Base-by-base conservation (phyloP, 2,888 invertebrate species). In the Scelioninae gen. 1 region DNA sequence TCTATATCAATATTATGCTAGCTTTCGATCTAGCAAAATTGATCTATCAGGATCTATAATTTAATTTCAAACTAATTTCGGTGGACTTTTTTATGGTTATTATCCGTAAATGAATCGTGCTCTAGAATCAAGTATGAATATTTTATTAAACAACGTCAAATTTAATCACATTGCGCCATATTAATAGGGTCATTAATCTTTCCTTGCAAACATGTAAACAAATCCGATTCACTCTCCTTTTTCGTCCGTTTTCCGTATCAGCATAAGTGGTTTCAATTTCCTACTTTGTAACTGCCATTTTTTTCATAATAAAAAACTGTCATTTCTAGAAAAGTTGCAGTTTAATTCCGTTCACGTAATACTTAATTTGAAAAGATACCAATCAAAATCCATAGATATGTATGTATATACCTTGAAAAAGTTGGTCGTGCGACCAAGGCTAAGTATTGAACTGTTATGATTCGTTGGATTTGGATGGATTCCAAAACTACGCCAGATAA, bases 401-500 rank as follows among this genome's bases (percentile, higher is more conserved):
- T 15, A 56, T 11, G n/a, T n/a, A 29, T 40, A 16, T 11, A n/a
- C n/a, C 1, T 32, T 13, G 9, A 29, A 38, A 71, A 58, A 58
- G 58, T 58, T 40, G 56, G 29, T 51, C 16, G 60, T 75, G 56
- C 58, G 56, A 43, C 56, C 11, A 45, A 60, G 45, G 66, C 56
- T 78, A 76, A 85, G 85, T 85, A 88, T 89, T 85, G 88, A 88
- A 87, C 86, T 85, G 85, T 88, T 87, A 86, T 86, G 87, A 88
- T 86, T 82, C 71, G 84, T 32, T 34, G 71, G 65, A 82, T 43
- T 89, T 89, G 88, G 88, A 88, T 49, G 49, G 23, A 8, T 31
- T 87, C 89, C 89, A 89, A 85, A 80, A 82, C 51, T 56, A 43
- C 34, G 72, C 56, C 80, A 53, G 87, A 88, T 88, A 89, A 89